phyloP scores from a whole-genome alignment of 2,113 vertebrate genomes.

The Gila orcuttii region DNA sequence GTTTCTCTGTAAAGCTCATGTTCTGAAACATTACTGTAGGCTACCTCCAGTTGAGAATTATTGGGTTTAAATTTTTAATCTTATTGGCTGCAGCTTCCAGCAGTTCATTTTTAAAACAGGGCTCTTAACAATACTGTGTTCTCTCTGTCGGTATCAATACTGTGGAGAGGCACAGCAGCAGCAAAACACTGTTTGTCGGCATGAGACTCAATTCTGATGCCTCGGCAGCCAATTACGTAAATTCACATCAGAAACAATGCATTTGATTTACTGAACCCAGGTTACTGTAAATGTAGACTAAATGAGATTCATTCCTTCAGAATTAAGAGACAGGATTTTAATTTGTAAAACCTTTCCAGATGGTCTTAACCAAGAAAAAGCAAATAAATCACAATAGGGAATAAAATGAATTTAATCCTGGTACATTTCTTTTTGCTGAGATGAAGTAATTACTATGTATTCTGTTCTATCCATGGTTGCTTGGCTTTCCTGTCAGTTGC shows the following conservation, averaged over 20 bases:
- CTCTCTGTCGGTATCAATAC: neutral
- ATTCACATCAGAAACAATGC: neutral
- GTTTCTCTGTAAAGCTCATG: neutral
- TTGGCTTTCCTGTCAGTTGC: neutral
- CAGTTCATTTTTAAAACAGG: neutral
- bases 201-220: neutral
- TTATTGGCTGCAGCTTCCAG: neutral
- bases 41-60: neutral
- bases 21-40: neutral
- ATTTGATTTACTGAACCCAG: neutral
- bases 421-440: neutral
- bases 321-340: constrained; percentile 7
- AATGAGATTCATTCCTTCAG: constrained; percentile 22
- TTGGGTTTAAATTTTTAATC: neutral
- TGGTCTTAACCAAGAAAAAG: neutral
- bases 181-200: neutral
- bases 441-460: constrained; percentile 14
- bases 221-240: neutral
- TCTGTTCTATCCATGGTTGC: neutral
- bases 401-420: constrained; percentile 28
- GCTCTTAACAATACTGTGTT: neutral
- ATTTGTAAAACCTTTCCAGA: constrained; percentile 14
- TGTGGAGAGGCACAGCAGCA: neutral
- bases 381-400: constrained; percentile 1
- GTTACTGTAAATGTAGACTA: neutral